These are phyloP conservation scores for Keiferia lycopersicella DNA, from an alignment of 2,888 invertebrate genomes.

Conservation along the genomic window DNA sequence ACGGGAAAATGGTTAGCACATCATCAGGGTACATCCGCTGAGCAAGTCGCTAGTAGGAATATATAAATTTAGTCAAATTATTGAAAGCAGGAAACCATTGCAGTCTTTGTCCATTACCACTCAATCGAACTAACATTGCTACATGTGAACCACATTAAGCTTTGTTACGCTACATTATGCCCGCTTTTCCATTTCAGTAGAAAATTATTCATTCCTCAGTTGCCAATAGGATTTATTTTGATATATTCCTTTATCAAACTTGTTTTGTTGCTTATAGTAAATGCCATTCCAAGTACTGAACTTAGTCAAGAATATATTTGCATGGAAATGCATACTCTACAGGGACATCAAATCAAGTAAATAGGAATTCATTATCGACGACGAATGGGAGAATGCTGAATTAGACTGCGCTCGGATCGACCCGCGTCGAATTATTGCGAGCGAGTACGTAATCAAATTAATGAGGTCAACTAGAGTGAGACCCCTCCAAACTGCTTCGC, in stretches of 20 bases:
- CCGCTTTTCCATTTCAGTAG: constrained; percentile 1
- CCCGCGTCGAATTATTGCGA: constrained; percentile 1
- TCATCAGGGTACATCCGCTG: no score
- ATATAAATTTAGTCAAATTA: no score
- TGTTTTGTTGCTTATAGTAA: background rate
- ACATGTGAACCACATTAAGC: constrained; percentile 4
- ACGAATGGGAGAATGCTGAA: background rate
- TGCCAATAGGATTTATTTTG: background rate
- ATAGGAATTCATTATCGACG: constrained; percentile 7
- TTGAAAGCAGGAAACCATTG: background rate
- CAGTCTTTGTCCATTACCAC: background rate
- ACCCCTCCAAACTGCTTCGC: background rate
- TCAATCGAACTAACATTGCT: background rate
- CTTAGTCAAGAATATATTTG: no score
- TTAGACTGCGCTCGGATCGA: constrained; percentile 2
- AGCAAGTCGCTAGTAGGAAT: no score
- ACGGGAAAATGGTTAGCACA: no score
- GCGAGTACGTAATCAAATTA: constrained; percentile 7
- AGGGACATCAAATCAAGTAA: constrained; percentile 1
- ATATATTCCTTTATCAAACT: background rate
- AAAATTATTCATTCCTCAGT: background rate
- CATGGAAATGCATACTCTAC: background rate
- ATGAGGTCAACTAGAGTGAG: constrained; percentile 3
- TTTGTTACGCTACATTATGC: constrained; percentile 3
- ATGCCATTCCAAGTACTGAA: background rate